Conservation (phyloP, 2,888 invertebrate species). For the Dynastes tityus region DNA sequence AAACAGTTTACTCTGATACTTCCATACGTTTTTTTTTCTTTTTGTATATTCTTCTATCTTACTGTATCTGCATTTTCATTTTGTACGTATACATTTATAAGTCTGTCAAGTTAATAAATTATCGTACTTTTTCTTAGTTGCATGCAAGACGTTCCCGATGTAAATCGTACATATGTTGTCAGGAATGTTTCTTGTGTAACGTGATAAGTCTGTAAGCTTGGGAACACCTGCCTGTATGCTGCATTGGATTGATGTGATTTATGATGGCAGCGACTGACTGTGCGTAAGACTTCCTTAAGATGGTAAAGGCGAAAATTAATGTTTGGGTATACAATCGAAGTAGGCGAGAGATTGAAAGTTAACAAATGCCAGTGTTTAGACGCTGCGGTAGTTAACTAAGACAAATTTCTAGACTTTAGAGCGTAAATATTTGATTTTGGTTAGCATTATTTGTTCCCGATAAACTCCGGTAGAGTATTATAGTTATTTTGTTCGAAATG, state of each 20-base stretch:
- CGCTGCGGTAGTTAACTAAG: slow-evolving; percentile 5
- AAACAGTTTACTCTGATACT: slow-evolving; percentile 21
- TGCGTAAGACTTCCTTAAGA: slow-evolving; percentile 20
- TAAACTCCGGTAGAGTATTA: no score
- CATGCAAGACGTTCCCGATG: slow-evolving; percentile 13
- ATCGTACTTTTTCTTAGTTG: slow-evolving; percentile 28
- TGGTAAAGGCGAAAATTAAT: slow-evolving; percentile 35
- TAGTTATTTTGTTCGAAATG: no score
- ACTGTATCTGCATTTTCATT: slow-evolving; percentile 11
- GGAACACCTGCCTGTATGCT: slow-evolving; percentile 29
- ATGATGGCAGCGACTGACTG: slow-evolving; percentile 30
- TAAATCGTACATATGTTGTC: slow-evolving; percentile 37
- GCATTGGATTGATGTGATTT: slow-evolving; percentile 33
- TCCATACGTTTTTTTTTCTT: not conserved
- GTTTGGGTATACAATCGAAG: slow-evolving; percentile 31
- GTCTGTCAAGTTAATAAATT: slow-evolving; percentile 40
- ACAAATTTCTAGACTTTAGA: slow-evolving; percentile 5
- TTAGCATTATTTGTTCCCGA: not conserved
- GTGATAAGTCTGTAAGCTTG: slow-evolving; percentile 36
- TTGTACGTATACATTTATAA: slow-evolving; percentile 23
- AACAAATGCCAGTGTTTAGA: slow-evolving; percentile 7
- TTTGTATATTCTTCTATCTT: not conserved
- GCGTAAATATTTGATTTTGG: slow-evolving; percentile 10
- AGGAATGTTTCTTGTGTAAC: slow-evolving; percentile 29
- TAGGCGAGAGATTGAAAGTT: slow-evolving; percentile 19